These are phyloP conservation scores for Petrolisthes manimaculis DNA, from an alignment of 2,888 invertebrate genomes.

Conservation along the genomic window DNA sequence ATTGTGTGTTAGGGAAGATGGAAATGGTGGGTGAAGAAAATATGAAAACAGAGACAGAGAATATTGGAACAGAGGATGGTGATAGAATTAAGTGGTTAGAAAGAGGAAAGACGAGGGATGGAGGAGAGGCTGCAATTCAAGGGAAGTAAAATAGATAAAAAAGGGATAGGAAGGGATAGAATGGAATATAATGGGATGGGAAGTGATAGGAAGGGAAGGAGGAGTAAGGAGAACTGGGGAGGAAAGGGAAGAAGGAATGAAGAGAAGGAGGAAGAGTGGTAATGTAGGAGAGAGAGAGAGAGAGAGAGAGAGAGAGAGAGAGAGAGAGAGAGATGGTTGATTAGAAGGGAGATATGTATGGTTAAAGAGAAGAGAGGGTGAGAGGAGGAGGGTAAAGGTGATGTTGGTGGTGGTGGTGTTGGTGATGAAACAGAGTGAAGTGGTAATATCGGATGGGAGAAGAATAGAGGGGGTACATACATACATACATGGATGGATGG, in stretches of 20 bases:
- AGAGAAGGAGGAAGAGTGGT: background rate
- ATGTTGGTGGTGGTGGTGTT: background rate
- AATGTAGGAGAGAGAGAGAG: background rate
- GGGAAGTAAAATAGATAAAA: background rate
- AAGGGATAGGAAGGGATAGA: background rate
- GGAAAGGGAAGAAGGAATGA: background rate
- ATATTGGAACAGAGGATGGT: too few relatives aligned
- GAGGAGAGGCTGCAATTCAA: background rate
- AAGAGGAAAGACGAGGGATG: background rate
- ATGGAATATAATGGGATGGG: background rate
- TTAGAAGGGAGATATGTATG: background rate
- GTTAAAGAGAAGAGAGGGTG: background rate
- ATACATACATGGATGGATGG: background rate
- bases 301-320: background rate
- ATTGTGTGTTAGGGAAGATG: too few relatives aligned
- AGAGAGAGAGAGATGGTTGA: background rate
- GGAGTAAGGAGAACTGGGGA: background rate
- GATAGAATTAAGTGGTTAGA: too few relatives aligned
- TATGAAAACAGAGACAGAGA: too few relatives aligned
- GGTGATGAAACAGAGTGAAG: background rate
- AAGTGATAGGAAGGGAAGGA: background rate
- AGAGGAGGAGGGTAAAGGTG: background rate
- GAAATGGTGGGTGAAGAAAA: too few relatives aligned
- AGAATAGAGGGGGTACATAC: background rate
- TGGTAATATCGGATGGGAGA: background rate